Conservation (phyloP, 1,140 invertebrate species). For the Papilio polytes region DNA sequence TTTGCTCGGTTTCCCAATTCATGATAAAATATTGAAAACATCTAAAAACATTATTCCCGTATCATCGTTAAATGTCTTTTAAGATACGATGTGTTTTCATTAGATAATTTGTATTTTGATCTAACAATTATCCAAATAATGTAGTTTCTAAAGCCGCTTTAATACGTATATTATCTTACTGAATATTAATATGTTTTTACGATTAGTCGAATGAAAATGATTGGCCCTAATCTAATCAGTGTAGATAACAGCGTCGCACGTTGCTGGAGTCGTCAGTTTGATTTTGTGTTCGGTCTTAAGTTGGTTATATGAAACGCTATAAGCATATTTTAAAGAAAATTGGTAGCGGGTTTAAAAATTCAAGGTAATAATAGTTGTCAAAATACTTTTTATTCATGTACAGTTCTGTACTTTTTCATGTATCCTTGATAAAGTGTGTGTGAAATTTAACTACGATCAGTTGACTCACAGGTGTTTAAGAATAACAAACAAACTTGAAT, state of each 20-base stretch:
- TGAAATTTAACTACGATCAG: background rate
- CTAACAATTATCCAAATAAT: background rate
- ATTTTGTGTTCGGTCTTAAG: constrained; percentile 52
- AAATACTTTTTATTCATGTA: background rate
- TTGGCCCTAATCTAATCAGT: constrained; percentile 68
- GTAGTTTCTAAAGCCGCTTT: background rate
- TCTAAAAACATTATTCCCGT: too few species aligned
- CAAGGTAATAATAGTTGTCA: constrained; percentile 33
- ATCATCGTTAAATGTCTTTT: too few species aligned
- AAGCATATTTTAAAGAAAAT: constrained; percentile 43
- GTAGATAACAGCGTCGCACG: constrained; percentile 62
- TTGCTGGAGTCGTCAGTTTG: constrained; percentile 50
- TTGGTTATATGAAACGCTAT: constrained; percentile 41
- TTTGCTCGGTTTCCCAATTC: background rate
- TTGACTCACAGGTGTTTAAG: background rate
- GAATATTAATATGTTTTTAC: constrained; percentile 55
- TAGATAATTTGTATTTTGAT: background rate
- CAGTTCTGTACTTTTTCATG: background rate
- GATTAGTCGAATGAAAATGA: constrained; percentile 71
- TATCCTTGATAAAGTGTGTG: background rate
- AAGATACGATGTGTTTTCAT: background rate
- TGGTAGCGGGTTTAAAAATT: constrained; percentile 41
- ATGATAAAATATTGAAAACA: too few species aligned
- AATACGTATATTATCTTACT: constrained; percentile 37
- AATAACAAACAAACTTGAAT: background rate